These are phyloP conservation scores for Copidosoma aretas DNA, from an alignment of 2,888 invertebrate genomes.

Conservation along the genomic window DNA sequence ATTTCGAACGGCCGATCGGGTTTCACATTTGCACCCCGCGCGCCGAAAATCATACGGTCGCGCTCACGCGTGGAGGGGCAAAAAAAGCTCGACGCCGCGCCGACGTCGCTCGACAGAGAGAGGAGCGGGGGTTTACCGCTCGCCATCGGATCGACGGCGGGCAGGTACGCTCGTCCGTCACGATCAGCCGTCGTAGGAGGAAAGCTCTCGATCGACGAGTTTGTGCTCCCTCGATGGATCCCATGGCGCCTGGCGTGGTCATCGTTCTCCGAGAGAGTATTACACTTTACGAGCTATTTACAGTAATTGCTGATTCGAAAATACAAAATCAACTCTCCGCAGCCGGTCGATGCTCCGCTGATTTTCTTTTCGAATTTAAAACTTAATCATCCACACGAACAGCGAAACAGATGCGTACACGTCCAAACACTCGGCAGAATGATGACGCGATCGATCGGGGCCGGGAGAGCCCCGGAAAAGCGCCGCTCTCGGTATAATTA, in stretches of 20 bases:
- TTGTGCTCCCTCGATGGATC: slow-evolving; percentile 1
- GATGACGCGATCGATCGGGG: not conserved
- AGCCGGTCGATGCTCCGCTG: no score
- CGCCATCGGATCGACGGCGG: no score
- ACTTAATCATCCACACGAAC: not conserved
- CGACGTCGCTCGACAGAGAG: no score
- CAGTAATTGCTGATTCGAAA: no score
- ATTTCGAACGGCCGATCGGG: no score
- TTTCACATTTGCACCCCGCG: no score
- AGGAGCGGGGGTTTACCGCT: no score
- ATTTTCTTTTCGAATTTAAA: not conserved
- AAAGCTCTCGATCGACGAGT: not conserved
- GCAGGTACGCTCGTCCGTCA: slow-evolving; percentile 20
- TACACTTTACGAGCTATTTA: no score
- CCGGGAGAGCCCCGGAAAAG: not conserved
- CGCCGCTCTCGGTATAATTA: not conserved
- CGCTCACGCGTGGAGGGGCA: no score
- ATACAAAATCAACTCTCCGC: no score
- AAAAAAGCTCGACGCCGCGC: no score
- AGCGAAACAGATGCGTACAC: not conserved
- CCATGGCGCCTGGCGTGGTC: not conserved
- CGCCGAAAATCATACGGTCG: no score
- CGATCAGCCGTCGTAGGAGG: slow-evolving; percentile 1
- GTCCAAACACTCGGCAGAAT: not conserved
- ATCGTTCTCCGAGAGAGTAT: slow-evolving; percentile 1